Evolutionary conservation across 2,888 invertebrate species (phyloP).

Genomic region (Parnassius smintheus): DNA sequence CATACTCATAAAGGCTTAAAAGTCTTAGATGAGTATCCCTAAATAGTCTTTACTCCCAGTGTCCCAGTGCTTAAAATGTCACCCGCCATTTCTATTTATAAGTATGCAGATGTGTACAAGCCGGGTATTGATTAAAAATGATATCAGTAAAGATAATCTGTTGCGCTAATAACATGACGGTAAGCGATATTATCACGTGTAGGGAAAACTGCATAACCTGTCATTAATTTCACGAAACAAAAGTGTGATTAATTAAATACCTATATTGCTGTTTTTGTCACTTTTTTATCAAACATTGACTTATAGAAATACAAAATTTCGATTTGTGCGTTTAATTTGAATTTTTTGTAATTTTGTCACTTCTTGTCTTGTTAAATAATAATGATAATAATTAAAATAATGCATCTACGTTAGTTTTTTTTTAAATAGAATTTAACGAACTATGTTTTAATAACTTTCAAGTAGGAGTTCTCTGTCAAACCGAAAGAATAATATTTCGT

Average conservation of each 20-base stretch:
- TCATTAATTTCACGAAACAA: slow-evolving; percentile 3
- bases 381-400: no score
- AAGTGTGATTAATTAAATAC: neutral
- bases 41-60: neutral
- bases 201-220: slow-evolving; percentile 9
- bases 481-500: no score
- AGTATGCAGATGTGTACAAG: slow-evolving; percentile 9
- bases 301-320: neutral
- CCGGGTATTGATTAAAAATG: slow-evolving; percentile 35
- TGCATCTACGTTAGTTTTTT: no score
- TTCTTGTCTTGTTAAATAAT: no score
- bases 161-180: slow-evolving; percentile 27
- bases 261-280: neutral
- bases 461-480: no score
- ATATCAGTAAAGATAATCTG: slow-evolving; percentile 33
- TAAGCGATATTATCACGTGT: slow-evolving; percentile 26
- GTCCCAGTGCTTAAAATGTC: slow-evolving; percentile 3
- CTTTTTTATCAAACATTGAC: neutral
- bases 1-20: no score
- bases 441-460: no score
- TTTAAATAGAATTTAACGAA: no score
- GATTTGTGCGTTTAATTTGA: no score
- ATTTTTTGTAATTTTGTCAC: no score
- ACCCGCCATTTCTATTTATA: slow-evolving; percentile 12
- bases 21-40: no score